These are phyloP conservation scores for Leucophenga montana DNA, from an alignment of 2,888 invertebrate species.

Conservation along the genomic window DNA sequence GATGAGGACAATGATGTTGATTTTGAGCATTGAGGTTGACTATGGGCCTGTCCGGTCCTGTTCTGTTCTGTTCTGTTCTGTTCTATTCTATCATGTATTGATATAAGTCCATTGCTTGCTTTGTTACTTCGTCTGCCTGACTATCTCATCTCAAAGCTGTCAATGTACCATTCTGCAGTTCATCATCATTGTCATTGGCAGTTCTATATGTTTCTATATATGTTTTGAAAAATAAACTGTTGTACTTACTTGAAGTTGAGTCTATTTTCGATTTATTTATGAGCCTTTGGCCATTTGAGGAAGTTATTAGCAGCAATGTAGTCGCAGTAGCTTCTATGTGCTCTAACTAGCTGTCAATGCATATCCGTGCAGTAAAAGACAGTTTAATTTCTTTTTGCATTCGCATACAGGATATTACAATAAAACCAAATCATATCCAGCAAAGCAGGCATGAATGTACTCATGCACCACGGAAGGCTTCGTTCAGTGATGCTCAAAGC, in stretches of 20 bases:
- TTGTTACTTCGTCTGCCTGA: slow-evolving; percentile 37
- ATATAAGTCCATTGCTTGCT: slow-evolving; percentile 37
- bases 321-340: neutral
- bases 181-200: slow-evolving; percentile 61
- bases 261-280: slow-evolving; percentile 5
- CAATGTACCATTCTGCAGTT: slow-evolving; percentile 65
- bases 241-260: neutral
- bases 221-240: neutral
- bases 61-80: no score
- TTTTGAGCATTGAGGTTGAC: no score
- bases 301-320: slow-evolving; percentile 6
- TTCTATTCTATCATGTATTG: neutral
- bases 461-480: no score
- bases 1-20: slow-evolving; percentile 63
- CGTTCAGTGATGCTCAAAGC: no score
- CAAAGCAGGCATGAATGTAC: no score
- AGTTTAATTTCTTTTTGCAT: no score
- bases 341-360: neutral
- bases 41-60: no score
- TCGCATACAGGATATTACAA: neutral
- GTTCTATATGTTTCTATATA: neutral
- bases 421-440: neutral
- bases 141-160: slow-evolving; percentile 57
- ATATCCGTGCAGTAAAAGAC: no score
- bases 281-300: neutral